Base-by-base conservation (phyloP, 2,888 invertebrate species). In the Synanthedon tipuliformis region DNA sequence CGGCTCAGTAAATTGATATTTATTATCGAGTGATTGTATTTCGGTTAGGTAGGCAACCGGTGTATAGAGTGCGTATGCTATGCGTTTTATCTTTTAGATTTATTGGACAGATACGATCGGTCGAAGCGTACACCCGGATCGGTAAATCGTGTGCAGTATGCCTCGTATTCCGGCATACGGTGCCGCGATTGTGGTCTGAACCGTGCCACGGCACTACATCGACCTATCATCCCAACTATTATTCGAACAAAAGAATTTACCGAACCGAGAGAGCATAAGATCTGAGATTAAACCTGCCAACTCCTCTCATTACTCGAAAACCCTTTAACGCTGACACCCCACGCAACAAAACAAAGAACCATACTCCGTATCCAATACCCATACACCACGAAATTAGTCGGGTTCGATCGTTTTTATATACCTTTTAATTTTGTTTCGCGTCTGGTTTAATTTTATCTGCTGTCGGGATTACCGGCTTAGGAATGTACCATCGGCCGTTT, bases 401-500 rank as follows among this genome's bases (percentile, higher is more conserved):
- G 75, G 74, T 75, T 79, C 80, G 78, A 81, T 77, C 74, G 74
- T 81, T 81, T 82, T 82, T 78, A 81, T 81, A 69, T 78, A 77
- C 81, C 76, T 85, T 86, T 86, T 86, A 83, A 85, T 86, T 86
- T 87, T 85, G 78, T 86, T 87, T 82, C 79, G 79, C 81, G 87
- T 87, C 87, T 87, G 85, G 83, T 82, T 85, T 85, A 86, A 87
- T 85, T 86, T 87, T 85, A 85, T 85, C 84, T 77, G 78, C 80
- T 81, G 85, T 81, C 81, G 78, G 80, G 85, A 85, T 86, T 85
- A 85, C 86, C 77, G 80, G 79, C 84, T 83, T 81, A 84, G 87
- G 87, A 87, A 87, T 87, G 85, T 83, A 81, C 78, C 81, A 75
- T 73, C 79, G 78, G 68, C 62, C 67, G 61, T 54, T 34, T 68